Percentiles rank a stretch among this genome's conserved stretches.
phyloP scores from a whole-genome alignment of 2,113 vertebrate genomes.

The Egretta garzetta region DNA sequence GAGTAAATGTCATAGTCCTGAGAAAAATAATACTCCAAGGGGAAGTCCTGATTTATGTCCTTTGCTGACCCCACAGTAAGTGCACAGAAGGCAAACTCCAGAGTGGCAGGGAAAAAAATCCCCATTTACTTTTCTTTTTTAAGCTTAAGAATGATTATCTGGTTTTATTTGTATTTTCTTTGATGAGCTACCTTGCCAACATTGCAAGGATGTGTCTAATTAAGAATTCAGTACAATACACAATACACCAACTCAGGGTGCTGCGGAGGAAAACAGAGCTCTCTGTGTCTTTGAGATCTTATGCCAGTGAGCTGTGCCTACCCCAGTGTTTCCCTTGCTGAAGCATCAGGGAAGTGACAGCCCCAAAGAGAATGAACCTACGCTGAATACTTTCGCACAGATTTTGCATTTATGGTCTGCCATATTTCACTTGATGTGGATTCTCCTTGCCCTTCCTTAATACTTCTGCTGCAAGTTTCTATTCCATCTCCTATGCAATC shows the following conservation, averaged over 20 bases:
- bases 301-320: not conserved
- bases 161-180: not conserved
- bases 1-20: not conserved
- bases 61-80: not conserved
- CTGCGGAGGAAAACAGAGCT: not conserved
- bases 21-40: not conserved
- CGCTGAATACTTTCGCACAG: not conserved
- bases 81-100: not conserved
- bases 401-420: not conserved
- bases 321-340: not conserved
- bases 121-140: not conserved
- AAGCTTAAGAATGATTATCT: not conserved
- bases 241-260: not conserved
- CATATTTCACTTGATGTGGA: not conserved
- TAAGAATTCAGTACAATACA: not conserved
- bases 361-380: not conserved
- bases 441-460: not conserved
- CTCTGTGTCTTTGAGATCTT: not conserved
- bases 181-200: not conserved
- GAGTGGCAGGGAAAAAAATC: not conserved
- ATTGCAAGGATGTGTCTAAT: not conserved
- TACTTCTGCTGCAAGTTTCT: not conserved
- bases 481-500: not conserved
- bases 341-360: not conserved
- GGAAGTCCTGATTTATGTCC: not conserved